These are phyloP conservation scores for Mesaphorura yosii DNA, from an alignment of 1,140 invertebrate species.

Conservation along the genomic window DNA sequence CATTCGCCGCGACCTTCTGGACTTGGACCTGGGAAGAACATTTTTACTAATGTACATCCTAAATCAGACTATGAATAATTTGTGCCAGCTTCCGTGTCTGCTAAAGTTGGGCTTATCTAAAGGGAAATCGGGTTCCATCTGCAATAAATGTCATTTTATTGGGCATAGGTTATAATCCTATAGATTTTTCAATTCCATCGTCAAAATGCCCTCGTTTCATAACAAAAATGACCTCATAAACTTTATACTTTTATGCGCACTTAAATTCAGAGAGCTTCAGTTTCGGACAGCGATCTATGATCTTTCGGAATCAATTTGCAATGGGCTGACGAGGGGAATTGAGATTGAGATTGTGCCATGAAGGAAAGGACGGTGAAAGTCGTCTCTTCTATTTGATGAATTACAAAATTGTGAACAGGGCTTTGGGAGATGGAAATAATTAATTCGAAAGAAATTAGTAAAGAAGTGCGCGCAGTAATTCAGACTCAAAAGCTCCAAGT, in stretches of 20 bases:
- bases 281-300: background rate
- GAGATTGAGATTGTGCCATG: background rate
- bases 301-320: background rate
- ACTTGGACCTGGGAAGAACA: slow-evolving; percentile 9
- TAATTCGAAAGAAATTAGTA: too few relatives aligned
- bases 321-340: background rate
- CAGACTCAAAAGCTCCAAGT: too few relatives aligned
- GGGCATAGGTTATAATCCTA: slow-evolving; percentile 15
- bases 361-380: too few relatives aligned
- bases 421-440: too few relatives aligned
- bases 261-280: too few relatives aligned
- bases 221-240: slow-evolving; percentile 32
- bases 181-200: slow-evolving; percentile 27
- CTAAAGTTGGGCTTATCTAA: background rate
- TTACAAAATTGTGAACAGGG: too few relatives aligned
- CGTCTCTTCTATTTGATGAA: too few relatives aligned
- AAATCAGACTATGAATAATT: slow-evolving; percentile 33
- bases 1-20: background rate
- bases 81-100: slow-evolving; percentile 4
- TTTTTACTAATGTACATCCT: slow-evolving; percentile 32
- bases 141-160: background rate
- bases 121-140: background rate
- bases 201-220: slow-evolving; percentile 26
- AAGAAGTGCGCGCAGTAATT: too few relatives aligned
- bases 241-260: slow-evolving; percentile 20